phyloP scores from a whole-genome alignment of 2,113 vertebrate genomes.

The Pleuronectes platessa region DNA sequence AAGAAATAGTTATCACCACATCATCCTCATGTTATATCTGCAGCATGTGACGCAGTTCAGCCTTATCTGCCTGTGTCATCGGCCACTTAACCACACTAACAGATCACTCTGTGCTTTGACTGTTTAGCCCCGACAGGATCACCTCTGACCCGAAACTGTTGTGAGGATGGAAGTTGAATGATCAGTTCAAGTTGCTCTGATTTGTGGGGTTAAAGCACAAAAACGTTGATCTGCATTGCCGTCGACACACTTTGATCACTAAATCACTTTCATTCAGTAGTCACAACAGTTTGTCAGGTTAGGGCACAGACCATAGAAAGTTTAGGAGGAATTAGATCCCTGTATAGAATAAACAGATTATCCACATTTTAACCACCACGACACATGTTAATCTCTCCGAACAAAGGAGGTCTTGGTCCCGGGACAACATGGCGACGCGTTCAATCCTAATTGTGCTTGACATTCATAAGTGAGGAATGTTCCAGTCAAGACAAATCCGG shows the following conservation, averaged over 20 bases:
- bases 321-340: not conserved
- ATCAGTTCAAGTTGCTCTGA: slow-evolving; percentile 1
- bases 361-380: not conserved
- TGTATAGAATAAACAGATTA: not conserved
- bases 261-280: not conserved
- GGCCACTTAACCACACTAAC: not conserved
- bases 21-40: slow-evolving; percentile 11
- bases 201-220: slow-evolving; percentile 13
- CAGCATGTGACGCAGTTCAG: not conserved
- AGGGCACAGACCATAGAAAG: not conserved
- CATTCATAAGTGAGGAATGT: slow-evolving; percentile 56
- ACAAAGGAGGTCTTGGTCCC: not conserved
- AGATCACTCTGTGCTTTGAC: not conserved
- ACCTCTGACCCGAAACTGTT: slow-evolving; percentile 17
- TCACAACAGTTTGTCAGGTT: not conserved
- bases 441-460: slow-evolving; percentile 45
- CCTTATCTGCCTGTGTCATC: slow-evolving; percentile 14
- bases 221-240: slow-evolving; percentile 18
- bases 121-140: not conserved
- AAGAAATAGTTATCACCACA: no score
- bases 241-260: not conserved
- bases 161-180: not conserved
- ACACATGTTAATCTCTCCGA: not conserved
- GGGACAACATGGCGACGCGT: slow-evolving; percentile 8
- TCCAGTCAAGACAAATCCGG: slow-evolving; percentile 46